phyloP scores from a whole-genome alignment of 2,113 vertebrate genomes.

The Rallus limicola region DNA sequence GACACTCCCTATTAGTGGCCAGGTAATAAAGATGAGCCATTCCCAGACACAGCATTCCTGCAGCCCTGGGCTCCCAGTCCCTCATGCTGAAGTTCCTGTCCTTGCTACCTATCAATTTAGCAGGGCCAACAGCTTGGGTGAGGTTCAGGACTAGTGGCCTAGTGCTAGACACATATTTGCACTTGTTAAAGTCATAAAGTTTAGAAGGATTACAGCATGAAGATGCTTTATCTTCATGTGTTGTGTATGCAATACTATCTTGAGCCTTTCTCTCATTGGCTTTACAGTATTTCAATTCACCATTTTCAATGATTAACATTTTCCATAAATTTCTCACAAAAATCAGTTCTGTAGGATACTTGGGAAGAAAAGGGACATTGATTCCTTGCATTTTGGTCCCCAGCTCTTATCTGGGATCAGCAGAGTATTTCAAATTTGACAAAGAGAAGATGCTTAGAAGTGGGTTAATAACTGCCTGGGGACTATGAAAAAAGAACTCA shows the following conservation, averaged over 20 bases:
- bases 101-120: neutral
- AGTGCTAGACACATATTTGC: no score
- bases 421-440: neutral
- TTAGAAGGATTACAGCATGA: neutral
- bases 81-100: neutral
- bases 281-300: neutral
- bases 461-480: neutral
- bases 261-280: neutral
- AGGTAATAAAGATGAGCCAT: neutral
- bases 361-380: neutral
- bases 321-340: neutral
- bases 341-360: neutral
- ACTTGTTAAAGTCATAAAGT: neutral
- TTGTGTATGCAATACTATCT: neutral
- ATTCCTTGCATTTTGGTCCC: neutral
- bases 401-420: neutral
- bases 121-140: neutral
- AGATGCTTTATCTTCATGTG: neutral
- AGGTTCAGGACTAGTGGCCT: neutral
- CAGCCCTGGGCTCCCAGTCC: rapidly evolving
- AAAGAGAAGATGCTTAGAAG: neutral
- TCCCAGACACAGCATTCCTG: neutral
- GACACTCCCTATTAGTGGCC: neutral
- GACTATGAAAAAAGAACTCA: neutral
- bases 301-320: neutral